These are phyloP conservation scores for Brachyptera risi DNA, from an alignment of 2,888 invertebrate genomes.

Conservation along the genomic window DNA sequence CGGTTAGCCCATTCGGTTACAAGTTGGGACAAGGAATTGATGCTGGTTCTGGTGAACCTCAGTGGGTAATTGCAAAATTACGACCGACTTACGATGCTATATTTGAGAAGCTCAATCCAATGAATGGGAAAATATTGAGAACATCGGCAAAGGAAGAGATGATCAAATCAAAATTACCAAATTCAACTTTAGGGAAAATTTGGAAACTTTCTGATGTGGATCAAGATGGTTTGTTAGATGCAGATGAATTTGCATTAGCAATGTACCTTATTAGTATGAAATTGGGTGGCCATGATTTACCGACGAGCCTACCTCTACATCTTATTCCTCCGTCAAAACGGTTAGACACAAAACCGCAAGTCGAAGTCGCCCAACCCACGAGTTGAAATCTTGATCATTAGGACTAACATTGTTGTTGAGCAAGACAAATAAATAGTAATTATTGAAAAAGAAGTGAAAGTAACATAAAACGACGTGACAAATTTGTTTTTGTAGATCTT, in stretches of 20 bases:
- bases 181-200: conserved; percentile 92
- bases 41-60: conserved; percentile 91
- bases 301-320: conserved; percentile 79
- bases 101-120: conserved; percentile 75
- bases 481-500: no score
- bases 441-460: no score
- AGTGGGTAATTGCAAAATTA: conserved; percentile 94
- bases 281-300: conserved; percentile 89
- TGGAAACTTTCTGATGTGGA: conserved; percentile 98
- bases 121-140: conserved; percentile 92
- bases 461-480: no score
- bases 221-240: conserved; percentile 90
- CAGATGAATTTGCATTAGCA: conserved; percentile 95
- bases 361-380: no score
- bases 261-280: conserved; percentile 94
- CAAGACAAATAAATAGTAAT: no score
- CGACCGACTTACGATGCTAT: conserved; percentile 79
- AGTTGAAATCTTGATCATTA: no score
- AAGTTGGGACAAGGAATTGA: conserved; percentile 94
- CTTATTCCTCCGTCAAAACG: conserved; percentile 85
- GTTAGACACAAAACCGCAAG: background rate
- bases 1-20: conserved; percentile 87
- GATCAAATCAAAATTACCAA: conserved; percentile 96
- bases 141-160: conserved; percentile 90
- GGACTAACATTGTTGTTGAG: no score